Percentiles rank a stretch among this genome's conserved stretches.
Evolutionary conservation across 2,888 invertebrate species (phyloP).

Genomic region (Drosophila algonquin): DNA sequence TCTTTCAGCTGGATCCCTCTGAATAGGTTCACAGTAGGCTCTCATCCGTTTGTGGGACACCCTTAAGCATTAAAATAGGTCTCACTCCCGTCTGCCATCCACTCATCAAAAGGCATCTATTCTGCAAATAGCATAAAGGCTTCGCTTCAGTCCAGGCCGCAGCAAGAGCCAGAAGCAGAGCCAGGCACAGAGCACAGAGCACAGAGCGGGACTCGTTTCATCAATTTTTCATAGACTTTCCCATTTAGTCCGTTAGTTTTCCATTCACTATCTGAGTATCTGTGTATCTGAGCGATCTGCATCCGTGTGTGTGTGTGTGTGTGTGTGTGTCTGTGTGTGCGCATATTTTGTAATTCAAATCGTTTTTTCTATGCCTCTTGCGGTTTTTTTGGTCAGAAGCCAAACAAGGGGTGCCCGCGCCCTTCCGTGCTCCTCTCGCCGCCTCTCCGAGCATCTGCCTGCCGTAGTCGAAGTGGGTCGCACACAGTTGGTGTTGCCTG

Average conservation of each 20-base stretch:
- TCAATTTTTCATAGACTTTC: constrained; percentile 38
- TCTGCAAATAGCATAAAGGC: constrained; percentile 27
- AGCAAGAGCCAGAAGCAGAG: background rate
- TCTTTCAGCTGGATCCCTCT: background rate
- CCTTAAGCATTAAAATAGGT: background rate
- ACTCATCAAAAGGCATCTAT: background rate
- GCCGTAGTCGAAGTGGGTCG: constrained; percentile 65
- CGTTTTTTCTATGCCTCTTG: constrained; percentile 54
- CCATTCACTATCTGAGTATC: constrained; percentile 29
- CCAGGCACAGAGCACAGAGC: constrained; percentile 1
- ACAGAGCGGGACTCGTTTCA: background rate
- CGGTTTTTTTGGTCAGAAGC: constrained; percentile 79
- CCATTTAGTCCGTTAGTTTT: constrained; percentile 36
- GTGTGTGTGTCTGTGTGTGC: constrained; percentile 10
- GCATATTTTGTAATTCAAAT: constrained; percentile 71
- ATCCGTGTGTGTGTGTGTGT: constrained; percentile 16
- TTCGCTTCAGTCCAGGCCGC: constrained; percentile 27
- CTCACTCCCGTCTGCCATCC: background rate
- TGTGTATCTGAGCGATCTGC: constrained; percentile 1
- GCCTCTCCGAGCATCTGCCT: constrained; percentile 33
- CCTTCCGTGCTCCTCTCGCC: constrained; percentile 15
- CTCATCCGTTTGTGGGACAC: background rate
- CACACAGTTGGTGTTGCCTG: constrained; percentile 23
- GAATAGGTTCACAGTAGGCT: no score
- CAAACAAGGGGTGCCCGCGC: constrained; percentile 63